Base-by-base conservation (phyloP, 2,888 invertebrate species). In the Aleiodes testaceus region DNA sequence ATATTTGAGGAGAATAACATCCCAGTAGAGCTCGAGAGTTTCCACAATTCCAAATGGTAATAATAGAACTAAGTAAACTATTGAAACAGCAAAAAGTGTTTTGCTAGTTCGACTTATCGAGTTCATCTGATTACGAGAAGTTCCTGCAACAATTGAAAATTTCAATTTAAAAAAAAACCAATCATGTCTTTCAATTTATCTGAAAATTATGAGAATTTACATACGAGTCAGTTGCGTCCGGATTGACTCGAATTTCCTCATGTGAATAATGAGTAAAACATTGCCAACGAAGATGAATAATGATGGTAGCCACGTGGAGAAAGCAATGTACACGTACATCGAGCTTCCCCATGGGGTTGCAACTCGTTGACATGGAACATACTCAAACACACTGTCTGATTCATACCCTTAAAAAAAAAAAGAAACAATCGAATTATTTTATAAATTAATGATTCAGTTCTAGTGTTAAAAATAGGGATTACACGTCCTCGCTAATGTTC, bases 321-420 rank as follows among this genome's bases (percentile, higher is more conserved):
- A 77, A 6, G 87, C 86, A 5, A 87, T 83, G 36, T 87, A 83
- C 55, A 87, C 75, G 65, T 86, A 86, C 81, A 84, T 81, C 0
- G 83, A 80, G 66, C 80, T 81, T 16, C 84, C 86, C 79, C 84
- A 82, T 36, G 84, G 85, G 63, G 79, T 81, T 55, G 78, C 77
- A 18, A 83, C 79, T 18, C 82, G 82, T 42, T 81, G 79, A 64
- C 87, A 87, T 3, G 86, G 82, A 20, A 79, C 73, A 69, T 84
- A 87, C 66, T 85, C 87, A 69, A 86, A 87, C 4, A 86, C 84
- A 73, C 87, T 87, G 71, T 87, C 86, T 7, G 83, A 83, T 70
- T 87, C 87, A 69, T 87, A 87, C n/a, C 87, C 87, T 87, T 75
- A 74, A 59, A 3, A 59, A 1, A 36, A 18, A 49, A 49, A 36